Conservation (phyloP, 2,113 vertebrate species). For the Ariopsis seemanni region DNA sequence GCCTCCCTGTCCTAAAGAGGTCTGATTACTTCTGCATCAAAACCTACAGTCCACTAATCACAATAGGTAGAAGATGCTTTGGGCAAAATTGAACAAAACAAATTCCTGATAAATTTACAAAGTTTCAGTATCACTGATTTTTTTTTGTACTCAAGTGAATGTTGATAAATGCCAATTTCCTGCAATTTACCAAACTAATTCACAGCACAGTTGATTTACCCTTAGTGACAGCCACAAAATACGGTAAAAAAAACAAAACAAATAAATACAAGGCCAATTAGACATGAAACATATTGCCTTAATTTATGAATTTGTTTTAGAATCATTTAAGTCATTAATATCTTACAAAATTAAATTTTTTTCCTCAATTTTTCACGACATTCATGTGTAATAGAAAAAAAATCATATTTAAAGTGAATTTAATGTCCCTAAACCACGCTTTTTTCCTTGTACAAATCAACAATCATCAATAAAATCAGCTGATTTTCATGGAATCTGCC, state of each 20-base stretch:
- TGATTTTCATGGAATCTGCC: no score
- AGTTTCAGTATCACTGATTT: neutral
- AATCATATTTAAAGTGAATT: neutral
- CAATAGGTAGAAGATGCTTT: neutral
- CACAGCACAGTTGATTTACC: neutral
- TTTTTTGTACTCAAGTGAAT: neutral
- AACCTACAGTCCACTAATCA: neutral
- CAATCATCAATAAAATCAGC: no score
- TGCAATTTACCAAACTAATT: neutral
- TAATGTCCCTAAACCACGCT: neutral
- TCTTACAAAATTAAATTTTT: neutral
- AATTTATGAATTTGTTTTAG: neutral
- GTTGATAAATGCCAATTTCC: neutral
- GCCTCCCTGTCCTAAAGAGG: neutral
- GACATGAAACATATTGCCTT: neutral
- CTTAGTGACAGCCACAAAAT: neutral
- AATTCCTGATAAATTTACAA: neutral
- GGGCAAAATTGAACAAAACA: neutral
- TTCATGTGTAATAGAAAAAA: neutral
- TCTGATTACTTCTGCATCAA: conserved; percentile 24
- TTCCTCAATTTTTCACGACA: neutral
- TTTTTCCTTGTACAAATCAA: no score
- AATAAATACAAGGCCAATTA: neutral
- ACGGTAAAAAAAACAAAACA: neutral
- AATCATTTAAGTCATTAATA: neutral